These are phyloP conservation scores for Dusona sp. DNA, from an alignment of 2,888 invertebrate genomes.

Conservation along the genomic window DNA sequence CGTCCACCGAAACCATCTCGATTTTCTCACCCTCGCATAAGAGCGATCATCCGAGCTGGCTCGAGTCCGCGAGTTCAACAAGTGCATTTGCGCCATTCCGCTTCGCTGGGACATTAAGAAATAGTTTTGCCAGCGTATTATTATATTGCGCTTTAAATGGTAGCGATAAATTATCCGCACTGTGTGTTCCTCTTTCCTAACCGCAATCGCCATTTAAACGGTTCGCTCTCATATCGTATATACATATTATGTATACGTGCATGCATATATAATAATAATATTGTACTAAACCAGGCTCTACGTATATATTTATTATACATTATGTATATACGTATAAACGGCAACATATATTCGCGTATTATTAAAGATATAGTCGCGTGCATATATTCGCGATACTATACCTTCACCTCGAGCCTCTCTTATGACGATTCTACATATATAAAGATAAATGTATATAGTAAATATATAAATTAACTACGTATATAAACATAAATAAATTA, in stretches of 20 bases:
- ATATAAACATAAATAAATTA: not conserved
- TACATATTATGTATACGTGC: not conserved
- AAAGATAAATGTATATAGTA: not conserved
- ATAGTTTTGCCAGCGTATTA: conserved; percentile 80
- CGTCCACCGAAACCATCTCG: conserved; percentile 35
- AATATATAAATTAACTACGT: not conserved
- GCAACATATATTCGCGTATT: conserved; percentile 27
- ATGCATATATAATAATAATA: conserved; percentile 29
- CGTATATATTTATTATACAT: conserved; percentile 30
- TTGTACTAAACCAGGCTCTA: not conserved
- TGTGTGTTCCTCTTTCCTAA: conserved; percentile 73
- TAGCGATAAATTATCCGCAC: conserved; percentile 81
- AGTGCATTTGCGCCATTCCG: conserved; percentile 31
- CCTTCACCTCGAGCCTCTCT: conserved; percentile 1
- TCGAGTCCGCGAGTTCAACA: conserved; percentile 10
- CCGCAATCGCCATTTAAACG: conserved; percentile 80
- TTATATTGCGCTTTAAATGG: conserved; percentile 82
- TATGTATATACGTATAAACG: conserved; percentile 9
- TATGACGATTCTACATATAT: not conserved
- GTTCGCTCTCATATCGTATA: conserved; percentile 56
- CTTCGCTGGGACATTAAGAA: conserved; percentile 76
- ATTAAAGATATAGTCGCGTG: conserved; percentile 24
- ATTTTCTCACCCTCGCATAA: conserved; percentile 6
- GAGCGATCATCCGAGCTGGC: not conserved
- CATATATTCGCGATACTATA: not conserved